Evolutionary conservation across 2,113 vertebrate genomes (phyloP).

Genomic region (Paedocypris sp.): DNA sequence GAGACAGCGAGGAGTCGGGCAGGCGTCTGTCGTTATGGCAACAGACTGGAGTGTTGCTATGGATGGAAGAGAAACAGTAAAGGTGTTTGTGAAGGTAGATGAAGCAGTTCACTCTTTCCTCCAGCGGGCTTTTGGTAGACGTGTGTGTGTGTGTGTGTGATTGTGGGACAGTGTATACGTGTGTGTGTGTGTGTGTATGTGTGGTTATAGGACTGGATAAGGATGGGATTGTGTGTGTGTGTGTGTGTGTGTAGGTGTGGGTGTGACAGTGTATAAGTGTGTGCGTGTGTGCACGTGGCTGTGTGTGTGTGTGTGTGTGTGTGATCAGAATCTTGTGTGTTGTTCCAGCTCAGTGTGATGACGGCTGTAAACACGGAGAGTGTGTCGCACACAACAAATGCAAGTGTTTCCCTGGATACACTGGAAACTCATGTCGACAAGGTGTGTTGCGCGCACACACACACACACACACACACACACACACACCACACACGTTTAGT

Average conservation of each 20-base stretch:
- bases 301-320: too few species aligned
- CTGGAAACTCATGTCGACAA: conserved; percentile 85
- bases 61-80: conserved; percentile 83
- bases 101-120: too few species aligned
- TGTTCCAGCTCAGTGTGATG: conserved; percentile 76
- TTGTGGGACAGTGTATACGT: too few species aligned
- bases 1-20: conserved; percentile 57
- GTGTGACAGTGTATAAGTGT: too few species aligned
- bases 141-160: too few species aligned
- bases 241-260: too few species aligned
- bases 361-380: conserved; percentile 84
- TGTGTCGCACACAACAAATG: conserved; percentile 85
- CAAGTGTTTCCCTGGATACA: conserved; percentile 85
- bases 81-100: conserved; percentile 83
- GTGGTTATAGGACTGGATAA: too few species aligned
- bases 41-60: conserved; percentile 80
- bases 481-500: too few species aligned
- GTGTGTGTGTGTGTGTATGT: too few species aligned
- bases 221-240: too few species aligned
- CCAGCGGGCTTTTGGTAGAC: too few species aligned
- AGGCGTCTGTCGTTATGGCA: conserved; percentile 81
- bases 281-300: background rate
- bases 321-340: conserved; percentile 35
- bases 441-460: conserved; percentile 54
- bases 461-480: too few species aligned